phyloP scores from a whole-genome alignment of 2,888 invertebrate genomes.

The Rhamphomyia laevipes region DNA sequence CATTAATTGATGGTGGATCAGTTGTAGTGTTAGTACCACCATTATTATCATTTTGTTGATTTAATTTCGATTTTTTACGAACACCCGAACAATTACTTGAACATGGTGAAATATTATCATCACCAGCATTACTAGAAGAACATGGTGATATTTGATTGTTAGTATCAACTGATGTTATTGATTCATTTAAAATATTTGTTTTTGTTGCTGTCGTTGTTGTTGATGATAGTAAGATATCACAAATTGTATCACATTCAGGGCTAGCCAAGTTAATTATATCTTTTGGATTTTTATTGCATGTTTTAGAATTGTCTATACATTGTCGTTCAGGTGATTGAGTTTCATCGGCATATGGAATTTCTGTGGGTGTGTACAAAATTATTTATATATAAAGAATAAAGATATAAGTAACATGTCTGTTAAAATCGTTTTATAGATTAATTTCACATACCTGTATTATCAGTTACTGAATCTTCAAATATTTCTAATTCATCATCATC shows the following conservation, averaged over 20 bases:
- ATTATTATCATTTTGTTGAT: neutral
- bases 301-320: neutral
- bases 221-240: neutral
- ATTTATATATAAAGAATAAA: no score
- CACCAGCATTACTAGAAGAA: neutral
- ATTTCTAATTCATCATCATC: no score
- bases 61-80: neutral
- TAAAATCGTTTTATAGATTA: no score
- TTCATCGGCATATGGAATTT: constrained; percentile 1
- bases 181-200: neutral
- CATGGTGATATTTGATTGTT: neutral
- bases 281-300: no score
- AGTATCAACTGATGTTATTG: neutral
- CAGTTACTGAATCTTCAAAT: no score
- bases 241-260: neutral
- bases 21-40: no score
- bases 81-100: neutral
- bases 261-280: no score
- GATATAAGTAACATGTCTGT: no score
- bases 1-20: constrained; percentile 31
- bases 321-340: neutral
- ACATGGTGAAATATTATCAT: neutral
- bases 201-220: neutral
- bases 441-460: no score
- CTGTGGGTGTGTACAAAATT: neutral